Evolutionary conservation across 2,113 vertebrate genomes (phyloP).

Genomic region (Erinaceus europaeus): DNA sequence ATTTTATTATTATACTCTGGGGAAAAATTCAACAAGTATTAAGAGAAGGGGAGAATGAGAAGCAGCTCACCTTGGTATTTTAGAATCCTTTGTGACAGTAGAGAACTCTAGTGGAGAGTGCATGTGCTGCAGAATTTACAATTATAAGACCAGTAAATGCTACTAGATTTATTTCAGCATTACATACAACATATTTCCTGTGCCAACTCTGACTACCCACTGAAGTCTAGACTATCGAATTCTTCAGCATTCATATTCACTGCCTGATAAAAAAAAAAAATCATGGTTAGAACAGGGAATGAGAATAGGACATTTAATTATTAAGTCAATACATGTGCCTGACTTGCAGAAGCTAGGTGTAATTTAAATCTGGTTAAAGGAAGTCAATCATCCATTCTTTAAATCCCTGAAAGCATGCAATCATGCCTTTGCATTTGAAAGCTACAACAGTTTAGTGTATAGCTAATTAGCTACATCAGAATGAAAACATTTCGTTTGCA

Average conservation of each 20-base stretch:
- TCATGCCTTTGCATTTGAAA: conserved; percentile 4
- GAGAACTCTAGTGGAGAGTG: neutral
- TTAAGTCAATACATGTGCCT: conserved; percentile 41
- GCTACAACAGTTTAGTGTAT: neutral
- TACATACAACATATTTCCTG: conserved; percentile 2
- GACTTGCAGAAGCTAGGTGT: conserved; percentile 1
- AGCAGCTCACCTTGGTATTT: neutral
- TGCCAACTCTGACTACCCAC: conserved; percentile 13
- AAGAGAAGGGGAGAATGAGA: neutral
- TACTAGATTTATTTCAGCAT: conserved; percentile 39
- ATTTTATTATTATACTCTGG: neutral
- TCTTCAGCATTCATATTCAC: conserved; percentile 46
- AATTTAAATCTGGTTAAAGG: conserved; percentile 42
- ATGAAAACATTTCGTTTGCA: conserved; percentile 44
- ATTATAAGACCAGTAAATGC: neutral
- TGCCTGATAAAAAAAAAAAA: conserved; percentile 53
- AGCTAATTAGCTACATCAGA: conserved; percentile 53
- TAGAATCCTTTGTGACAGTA: conserved; percentile 27
- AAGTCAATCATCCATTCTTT: conserved; percentile 6
- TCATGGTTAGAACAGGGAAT: conserved; percentile 8
- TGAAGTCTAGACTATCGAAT: conserved; percentile 41
- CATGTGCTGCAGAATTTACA: neutral
- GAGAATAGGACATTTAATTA: conserved; percentile 55
- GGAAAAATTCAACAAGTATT: neutral
- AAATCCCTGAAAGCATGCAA: neutral